Evolutionary conservation across 2,113 vertebrate genomes (phyloP).

Genomic region (Uria lomvia): DNA sequence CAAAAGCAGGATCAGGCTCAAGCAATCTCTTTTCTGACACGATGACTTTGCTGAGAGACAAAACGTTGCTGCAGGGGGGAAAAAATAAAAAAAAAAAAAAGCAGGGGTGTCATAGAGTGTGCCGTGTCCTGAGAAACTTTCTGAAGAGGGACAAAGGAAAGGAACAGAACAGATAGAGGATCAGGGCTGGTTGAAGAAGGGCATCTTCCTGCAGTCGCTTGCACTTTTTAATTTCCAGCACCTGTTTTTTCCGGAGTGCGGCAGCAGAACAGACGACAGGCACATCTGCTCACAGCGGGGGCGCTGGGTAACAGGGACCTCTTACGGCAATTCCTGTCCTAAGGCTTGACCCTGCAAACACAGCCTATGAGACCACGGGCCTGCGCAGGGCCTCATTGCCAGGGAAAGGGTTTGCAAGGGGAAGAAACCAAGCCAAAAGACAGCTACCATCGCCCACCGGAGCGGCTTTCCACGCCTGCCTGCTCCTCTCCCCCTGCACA

Average conservation of each 20-base stretch:
- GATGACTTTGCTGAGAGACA: background rate
- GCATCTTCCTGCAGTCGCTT: background rate
- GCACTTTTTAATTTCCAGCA: background rate
- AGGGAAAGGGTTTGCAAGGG: background rate
- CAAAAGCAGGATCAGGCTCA: background rate
- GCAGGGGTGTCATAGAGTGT: background rate
- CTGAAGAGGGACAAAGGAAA: background rate
- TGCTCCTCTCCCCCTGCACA: background rate
- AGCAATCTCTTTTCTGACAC: background rate
- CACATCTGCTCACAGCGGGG: background rate
- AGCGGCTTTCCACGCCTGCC: background rate
- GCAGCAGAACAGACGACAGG: background rate
- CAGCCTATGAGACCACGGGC: fast-evolving
- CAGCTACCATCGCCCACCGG: fast-evolving
- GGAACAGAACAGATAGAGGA: fast-evolving
- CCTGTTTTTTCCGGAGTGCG: background rate
- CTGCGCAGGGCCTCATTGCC: background rate
- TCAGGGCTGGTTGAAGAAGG: background rate
- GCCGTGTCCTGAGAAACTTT: background rate
- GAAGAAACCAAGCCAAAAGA: background rate
- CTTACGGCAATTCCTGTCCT: background rate
- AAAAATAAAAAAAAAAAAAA: background rate
- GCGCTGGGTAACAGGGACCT: background rate
- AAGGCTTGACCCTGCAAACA: background rate
- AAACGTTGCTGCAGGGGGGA: background rate